Base-by-base conservation (phyloP, 1,140 invertebrate species). In the Megathymus violae region DNA sequence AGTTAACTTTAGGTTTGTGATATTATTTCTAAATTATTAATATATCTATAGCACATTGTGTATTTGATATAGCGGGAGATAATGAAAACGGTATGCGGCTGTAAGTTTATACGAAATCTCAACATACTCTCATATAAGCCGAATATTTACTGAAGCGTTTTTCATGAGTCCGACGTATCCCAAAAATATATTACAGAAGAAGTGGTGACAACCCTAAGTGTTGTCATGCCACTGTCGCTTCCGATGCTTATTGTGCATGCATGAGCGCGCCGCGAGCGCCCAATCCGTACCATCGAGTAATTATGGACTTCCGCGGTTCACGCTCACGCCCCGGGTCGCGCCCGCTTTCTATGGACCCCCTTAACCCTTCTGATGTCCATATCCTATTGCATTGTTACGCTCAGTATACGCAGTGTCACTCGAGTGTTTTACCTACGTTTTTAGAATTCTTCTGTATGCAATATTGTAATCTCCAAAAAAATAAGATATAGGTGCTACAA, bases 241-340 rank as follows among this genome's bases (percentile, higher is more conserved):
- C 64, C 50, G 52, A 61, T 44, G 56, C 59, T 66, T 50, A 63
- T 71, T 71, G 46, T 67, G 65, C 52, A 72, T 72, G 70, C 70
- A 58, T 40, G 36, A 54, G 11, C 50, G 36, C 50, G n/a, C 19
- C 40, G 36, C 15, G 25, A 54, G 36, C 50, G 50, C 38, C 50
- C 16, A 52, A 52, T 40, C 50, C 50, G 31, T 25, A 40, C n/a
- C 50, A 40, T 52, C 34, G 27, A 36, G 36, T 59, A 64, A 64
- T 48, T 71, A 74, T 65, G 64, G 67, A 70, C 71, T 70, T 74
- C 71, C 71, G 63, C 64, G 58, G 50, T 22, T 50, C 54, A 47
- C 51, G 56, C 50, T 27, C 25, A 11, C n/a, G 27, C 58, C 36
- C 19, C 25, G 15, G 15, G 27, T 62, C 36, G 19, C 51, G 27